Conservation (phyloP, 1,140 invertebrate species). For the Anadara kagoshimensis region DNA sequence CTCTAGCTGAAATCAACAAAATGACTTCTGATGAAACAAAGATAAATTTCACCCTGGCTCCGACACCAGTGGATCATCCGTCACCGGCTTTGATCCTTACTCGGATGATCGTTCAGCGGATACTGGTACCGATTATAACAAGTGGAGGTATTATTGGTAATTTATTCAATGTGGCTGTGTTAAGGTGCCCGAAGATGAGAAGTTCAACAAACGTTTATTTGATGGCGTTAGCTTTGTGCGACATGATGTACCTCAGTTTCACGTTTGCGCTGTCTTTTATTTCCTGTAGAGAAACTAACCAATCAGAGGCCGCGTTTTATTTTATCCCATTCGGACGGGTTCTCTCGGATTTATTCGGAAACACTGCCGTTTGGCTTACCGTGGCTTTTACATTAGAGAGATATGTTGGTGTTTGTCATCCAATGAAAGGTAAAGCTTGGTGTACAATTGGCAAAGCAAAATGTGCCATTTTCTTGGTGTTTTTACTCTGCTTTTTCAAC, state of each 20-base stretch:
- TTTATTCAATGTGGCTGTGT: constrained; percentile 64
- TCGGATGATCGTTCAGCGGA: constrained; percentile 55
- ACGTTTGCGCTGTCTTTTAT: constrained; percentile 61
- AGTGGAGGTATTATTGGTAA: constrained; percentile 60
- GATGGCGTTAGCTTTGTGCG: constrained; percentile 83
- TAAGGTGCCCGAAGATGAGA: constrained; percentile 83
- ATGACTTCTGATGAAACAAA: too few species aligned
- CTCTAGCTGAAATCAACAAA: too few species aligned
- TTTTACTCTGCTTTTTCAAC: constrained; percentile 48
- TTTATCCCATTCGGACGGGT: constrained; percentile 77
- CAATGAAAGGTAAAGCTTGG: constrained; percentile 82
- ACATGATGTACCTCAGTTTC: constrained; percentile 82
- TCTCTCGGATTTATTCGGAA: constrained; percentile 80
- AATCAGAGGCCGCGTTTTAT: constrained; percentile 55
- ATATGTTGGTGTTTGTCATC: constrained; percentile 86
- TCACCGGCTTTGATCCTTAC: constrained; percentile 38
- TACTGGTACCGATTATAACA: constrained; percentile 73
- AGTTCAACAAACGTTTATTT: constrained; percentile 85
- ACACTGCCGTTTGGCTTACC: constrained; percentile 84
- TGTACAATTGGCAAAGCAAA: constrained; percentile 78
- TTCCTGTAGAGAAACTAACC: constrained; percentile 46
- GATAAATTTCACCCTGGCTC: too few species aligned
- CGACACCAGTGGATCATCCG: too few species aligned
- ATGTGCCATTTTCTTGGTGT: constrained; percentile 44
- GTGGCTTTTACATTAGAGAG: constrained; percentile 86